Evolutionary conservation across 2,113 vertebrate species (phyloP), one percentile per base, ranked within the genome.

Genomic region (Erythrocebus patas): DNA sequence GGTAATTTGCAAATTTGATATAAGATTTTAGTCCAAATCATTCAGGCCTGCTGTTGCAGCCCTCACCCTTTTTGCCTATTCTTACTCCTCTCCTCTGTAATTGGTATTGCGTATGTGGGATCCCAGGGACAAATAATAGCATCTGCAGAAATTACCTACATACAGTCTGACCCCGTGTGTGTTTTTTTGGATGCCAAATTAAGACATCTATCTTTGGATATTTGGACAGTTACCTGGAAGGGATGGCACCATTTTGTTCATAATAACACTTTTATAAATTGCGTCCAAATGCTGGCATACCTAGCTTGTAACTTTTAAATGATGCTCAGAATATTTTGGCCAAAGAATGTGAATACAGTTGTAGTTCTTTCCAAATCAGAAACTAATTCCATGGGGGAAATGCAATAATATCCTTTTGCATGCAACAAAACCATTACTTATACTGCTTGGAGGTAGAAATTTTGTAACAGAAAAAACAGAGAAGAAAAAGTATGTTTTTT

Each of bases 1-100:
- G 81, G 87, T 97, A 73, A 97, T 97, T 96, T 97, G 84, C 80
- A 79, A 89, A 97, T 95, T 76, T 96, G 89, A 92, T 93, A 79
- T 72, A 97, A 97, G 96, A 96, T 96, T 84, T 96, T 92, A 78
- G 93, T 89, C 72, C 87, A 95, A 72, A 92, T 96, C 76, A 59
- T 83, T 95, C 55, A 45, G 75, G 76, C 97, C 93, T 95, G 64
- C 92, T 96, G 89, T 93, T 97, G 79, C 23, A 59, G 38, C 55
- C 55, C 89, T 95, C 32, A 16, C 55, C 64, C 75, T 92, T 79
- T 81, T 75, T 72, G 55, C 91, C 25, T 20, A 35, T 89, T 94
- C 76, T 79, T 83, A 97, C 93, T 95, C 73, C 86, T 96, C 59
- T 96, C 87, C 59, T 93, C 93, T 78, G 0, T 96, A 97, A 96